phyloP scores from a whole-genome alignment of 2,113 vertebrate species.

The Bambusicola thoracicus region DNA sequence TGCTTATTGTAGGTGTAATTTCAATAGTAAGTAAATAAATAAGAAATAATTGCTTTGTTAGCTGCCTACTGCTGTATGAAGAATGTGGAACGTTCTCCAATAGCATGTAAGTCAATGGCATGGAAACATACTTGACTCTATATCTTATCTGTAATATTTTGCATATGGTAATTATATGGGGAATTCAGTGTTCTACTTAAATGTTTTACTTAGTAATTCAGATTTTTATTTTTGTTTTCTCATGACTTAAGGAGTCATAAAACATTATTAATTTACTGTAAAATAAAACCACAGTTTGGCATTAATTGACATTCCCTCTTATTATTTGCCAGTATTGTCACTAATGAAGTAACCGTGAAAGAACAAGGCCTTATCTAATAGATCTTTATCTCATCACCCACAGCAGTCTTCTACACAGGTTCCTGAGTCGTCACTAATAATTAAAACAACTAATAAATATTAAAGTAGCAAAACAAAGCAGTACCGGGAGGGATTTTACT shows the following conservation, averaged over 20 bases:
- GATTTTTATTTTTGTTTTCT: not conserved
- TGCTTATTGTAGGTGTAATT: not conserved
- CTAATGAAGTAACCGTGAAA: not conserved
- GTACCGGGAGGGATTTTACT: not conserved
- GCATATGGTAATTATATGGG: not conserved
- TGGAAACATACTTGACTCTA: not conserved
- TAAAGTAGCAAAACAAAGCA: not conserved
- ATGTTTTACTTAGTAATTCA: not conserved
- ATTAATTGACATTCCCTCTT: not conserved
- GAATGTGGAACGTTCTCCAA: not conserved
- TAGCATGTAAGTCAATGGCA: not conserved
- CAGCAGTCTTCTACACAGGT: not conserved
- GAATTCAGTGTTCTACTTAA: not conserved
- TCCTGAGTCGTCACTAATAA: not conserved
- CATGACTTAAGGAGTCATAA: not conserved
- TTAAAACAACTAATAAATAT: not conserved
- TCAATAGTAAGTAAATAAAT: not conserved
- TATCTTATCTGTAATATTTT: not conserved
- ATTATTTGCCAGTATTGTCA: not conserved
- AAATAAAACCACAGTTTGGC: not conserved
- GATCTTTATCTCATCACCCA: not conserved
- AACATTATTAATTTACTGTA: not conserved
- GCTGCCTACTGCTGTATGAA: not conserved
- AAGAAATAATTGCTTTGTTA: not conserved
- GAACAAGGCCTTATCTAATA: not conserved